Evolutionary conservation across 1,140 invertebrate genomes (phyloP), one percentile per base, ranked within the genome.

Genomic region (Drosophila sturtevanti): DNA sequence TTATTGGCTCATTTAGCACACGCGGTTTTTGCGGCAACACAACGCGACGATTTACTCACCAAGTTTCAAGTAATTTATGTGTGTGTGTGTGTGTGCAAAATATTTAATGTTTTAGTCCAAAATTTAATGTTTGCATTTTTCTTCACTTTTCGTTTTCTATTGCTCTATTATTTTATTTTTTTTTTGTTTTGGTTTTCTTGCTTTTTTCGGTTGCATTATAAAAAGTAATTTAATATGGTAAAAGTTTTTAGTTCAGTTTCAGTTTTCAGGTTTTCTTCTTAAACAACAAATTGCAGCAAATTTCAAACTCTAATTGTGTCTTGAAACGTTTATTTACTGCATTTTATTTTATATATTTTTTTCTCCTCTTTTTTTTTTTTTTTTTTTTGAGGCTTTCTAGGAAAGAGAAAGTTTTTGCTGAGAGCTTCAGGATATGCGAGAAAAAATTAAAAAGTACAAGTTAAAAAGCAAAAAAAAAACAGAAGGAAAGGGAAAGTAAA

Each of bases 1-100:
- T 74, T 70, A 75, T 78, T 78, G 75, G 67, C 76, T 78, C 76
- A 75, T 78, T 78, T 75, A 64, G 60, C 72, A 71, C 67, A 78
- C 55, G 41, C 66, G 35, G 48, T 41, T 48, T 58, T 37, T 59
- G 63, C 63, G 63, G 60, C 67, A 68, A 54, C 52, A 59, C 59
- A 64, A 24, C 48, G 38, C 72, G 72, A 75, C 72, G 72, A 75
- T 74, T 74, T 74, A 70, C 71, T 66, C 27, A 59, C 63, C 75
- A 66, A 62, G 52, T 63, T 34, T 18, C 22, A 14, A 62, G 14
- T 48, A 69, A 63, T 73, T 66, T 77, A 63, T 60, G 69, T 55
- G 55, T 64, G 41, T 10, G 27, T 31, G 27, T 2, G 27, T 3
- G 27, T 3, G 27, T 3, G 27, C 14, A 48, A 48, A 48, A 21